Evolutionary conservation across 2,797 vertebrate genomes (phyloP).

Genomic region (Myoxocephalus aenaeus): DNA sequence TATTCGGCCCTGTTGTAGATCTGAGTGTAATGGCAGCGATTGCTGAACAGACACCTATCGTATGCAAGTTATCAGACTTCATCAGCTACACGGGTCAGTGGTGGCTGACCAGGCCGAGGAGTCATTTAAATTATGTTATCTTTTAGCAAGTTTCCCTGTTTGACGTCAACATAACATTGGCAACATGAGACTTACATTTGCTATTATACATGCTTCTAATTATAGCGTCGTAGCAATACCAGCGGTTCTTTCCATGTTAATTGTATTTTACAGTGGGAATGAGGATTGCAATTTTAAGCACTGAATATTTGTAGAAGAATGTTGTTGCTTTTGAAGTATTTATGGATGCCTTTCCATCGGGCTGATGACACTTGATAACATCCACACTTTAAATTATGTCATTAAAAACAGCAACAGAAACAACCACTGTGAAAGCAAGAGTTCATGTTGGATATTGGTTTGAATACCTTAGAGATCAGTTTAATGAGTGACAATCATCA

Average conservation of each 20-base stretch:
- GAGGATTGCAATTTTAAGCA: background rate
- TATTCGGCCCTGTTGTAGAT: background rate
- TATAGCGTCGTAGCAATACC: background rate
- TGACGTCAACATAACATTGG: background rate
- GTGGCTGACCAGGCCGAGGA: background rate
- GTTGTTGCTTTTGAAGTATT: background rate
- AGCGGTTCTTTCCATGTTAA: background rate
- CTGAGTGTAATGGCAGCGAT: background rate
- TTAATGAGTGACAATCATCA: slow-evolving; percentile 3
- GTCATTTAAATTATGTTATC: background rate
- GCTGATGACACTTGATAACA: slow-evolving; percentile 12
- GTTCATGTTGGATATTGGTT: slow-evolving; percentile 9
- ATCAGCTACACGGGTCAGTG: background rate
- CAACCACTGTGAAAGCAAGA: background rate
- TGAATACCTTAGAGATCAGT: background rate
- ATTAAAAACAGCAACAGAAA: slow-evolving; percentile 6
- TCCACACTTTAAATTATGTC: background rate
- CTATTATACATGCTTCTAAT: background rate
- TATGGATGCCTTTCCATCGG: background rate
- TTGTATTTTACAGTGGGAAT: slow-evolving; percentile 9
- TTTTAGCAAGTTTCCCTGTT: background rate
- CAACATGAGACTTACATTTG: background rate
- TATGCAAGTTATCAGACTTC: background rate
- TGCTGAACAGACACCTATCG: background rate
- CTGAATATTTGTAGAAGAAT: background rate